A percentile compares a stretch with the other conserved stretches of the same genome.
Conservation (phyloP, 2,797 vertebrate genomes). For the Cheirogaleus major region DNA sequence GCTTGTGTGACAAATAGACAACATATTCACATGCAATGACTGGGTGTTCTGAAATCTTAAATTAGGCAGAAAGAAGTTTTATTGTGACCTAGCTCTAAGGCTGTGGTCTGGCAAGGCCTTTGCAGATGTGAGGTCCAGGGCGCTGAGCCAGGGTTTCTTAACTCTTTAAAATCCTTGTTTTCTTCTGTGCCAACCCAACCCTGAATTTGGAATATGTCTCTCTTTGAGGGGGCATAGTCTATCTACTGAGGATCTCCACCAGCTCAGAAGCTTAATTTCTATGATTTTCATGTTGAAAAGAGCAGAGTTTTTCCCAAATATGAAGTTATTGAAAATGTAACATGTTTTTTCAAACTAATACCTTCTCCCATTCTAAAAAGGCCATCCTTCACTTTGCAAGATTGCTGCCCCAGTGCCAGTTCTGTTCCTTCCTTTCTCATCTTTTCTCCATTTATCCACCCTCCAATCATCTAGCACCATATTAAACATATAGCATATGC, state of each 20-base stretch:
- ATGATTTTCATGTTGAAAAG: conserved; percentile 1
- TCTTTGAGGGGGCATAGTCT: neutral
- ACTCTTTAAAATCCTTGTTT: neutral
- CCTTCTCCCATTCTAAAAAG: neutral
- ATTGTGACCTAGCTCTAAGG: neutral
- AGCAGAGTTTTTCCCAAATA: neutral
- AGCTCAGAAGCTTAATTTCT: conserved; percentile 29
- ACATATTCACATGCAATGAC: neutral
- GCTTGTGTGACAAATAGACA: neutral
- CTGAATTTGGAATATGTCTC: conserved; percentile 16
- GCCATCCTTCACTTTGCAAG: neutral
- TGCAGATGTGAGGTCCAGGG: neutral
- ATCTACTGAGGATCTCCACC: neutral
- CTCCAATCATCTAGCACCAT: neutral
- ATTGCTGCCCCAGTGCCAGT: conserved; percentile 7
- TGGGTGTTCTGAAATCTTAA: conserved; percentile 6
- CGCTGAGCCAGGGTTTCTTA: neutral
- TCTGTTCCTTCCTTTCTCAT: conserved; percentile 35
- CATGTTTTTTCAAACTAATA: neutral
- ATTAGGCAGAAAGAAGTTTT: conserved; percentile 34
- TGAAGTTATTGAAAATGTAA: conserved; percentile 18
- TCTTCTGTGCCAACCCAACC: neutral
- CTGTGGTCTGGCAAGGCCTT: conserved; percentile 1
- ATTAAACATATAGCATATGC: neutral
- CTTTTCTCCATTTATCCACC: neutral